Conservation (phyloP, 2,888 invertebrate species). For the Pachydiplax longipennis region DNA sequence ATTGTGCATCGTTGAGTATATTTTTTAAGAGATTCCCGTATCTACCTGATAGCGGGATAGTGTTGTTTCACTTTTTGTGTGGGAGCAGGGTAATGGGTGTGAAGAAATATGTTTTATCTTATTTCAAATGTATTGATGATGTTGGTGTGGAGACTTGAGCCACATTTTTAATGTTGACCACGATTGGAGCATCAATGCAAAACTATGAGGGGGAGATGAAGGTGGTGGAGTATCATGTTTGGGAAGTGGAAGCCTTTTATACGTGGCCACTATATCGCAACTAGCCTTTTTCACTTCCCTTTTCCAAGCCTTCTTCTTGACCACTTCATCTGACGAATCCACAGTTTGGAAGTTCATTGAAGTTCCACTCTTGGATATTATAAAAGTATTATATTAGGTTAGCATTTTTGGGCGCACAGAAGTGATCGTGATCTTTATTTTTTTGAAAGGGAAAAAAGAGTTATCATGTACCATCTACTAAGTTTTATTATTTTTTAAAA, state of each 20-base stretch:
- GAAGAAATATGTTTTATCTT: slow-evolving; percentile 40
- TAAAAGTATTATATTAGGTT: slow-evolving; percentile 42
- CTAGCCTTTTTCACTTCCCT: neutral
- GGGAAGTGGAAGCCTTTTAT: neutral
- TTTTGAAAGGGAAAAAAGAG: slow-evolving; percentile 37
- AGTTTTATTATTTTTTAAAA: slow-evolving; percentile 43
- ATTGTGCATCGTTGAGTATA: slow-evolving; percentile 38
- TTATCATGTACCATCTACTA: slow-evolving; percentile 29
- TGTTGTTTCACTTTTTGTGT: slow-evolving; percentile 37
- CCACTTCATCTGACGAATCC: slow-evolving; percentile 13
- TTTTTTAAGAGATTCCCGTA: slow-evolving; percentile 28
- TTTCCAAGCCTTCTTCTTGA: neutral
- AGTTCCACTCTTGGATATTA: slow-evolving; percentile 41
- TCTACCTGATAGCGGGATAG: slow-evolving; percentile 36
- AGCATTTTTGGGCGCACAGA: slow-evolving; percentile 43
- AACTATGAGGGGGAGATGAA: slow-evolving; percentile 5
- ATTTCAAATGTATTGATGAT: slow-evolving; percentile 39
- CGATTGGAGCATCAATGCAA: slow-evolving; percentile 36
- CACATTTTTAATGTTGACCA: slow-evolving; percentile 22
- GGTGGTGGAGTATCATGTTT: neutral
- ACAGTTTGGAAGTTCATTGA: slow-evolving; percentile 27
- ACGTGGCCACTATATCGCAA: neutral
- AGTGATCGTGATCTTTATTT: slow-evolving; percentile 44
- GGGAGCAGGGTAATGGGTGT: slow-evolving; percentile 44
- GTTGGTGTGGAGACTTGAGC: slow-evolving; percentile 10